These are phyloP conservation scores for Telenomus remus DNA, from an alignment of 1,140 invertebrate species.

Conservation along the genomic window DNA sequence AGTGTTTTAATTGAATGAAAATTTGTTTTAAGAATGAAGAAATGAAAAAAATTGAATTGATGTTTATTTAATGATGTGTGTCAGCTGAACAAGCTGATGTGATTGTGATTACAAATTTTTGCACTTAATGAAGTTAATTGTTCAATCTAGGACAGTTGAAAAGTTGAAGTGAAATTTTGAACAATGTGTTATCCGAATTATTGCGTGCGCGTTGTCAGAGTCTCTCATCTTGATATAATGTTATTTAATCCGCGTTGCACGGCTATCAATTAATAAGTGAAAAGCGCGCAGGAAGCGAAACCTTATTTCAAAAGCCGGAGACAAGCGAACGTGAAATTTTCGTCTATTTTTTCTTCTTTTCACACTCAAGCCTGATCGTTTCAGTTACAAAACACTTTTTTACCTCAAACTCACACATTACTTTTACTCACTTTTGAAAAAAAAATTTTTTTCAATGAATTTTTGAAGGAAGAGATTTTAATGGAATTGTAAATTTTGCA, in stretches of 20 bases:
- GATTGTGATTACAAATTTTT: background rate
- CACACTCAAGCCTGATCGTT: background rate
- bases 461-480: too few species aligned
- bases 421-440: too few species aligned
- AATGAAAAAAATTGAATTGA: too few species aligned
- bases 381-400: background rate
- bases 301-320: conserved; percentile 44
- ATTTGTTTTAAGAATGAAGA: too few species aligned
- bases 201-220: conserved; percentile 37
- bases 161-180: conserved; percentile 31
- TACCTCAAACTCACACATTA: background rate
- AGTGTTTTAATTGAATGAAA: too few species aligned
- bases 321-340: conserved; percentile 41
- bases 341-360: conserved; percentile 10
- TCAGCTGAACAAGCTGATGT: too few species aligned
- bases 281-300: conserved; percentile 59
- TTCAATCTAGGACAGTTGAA: conserved; percentile 16
- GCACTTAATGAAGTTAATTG: background rate
- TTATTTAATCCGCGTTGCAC: conserved; percentile 53
- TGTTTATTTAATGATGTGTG: too few species aligned
- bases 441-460: too few species aligned
- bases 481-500: too few species aligned
- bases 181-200: conserved; percentile 20
- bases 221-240: conserved; percentile 32
- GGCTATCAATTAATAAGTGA: conserved; percentile 58